Evolutionary conservation across 2,888 invertebrate species (phyloP), one percentile per base, ranked within the genome.

Genomic region (Caenorhabditis wallacei): DNA sequence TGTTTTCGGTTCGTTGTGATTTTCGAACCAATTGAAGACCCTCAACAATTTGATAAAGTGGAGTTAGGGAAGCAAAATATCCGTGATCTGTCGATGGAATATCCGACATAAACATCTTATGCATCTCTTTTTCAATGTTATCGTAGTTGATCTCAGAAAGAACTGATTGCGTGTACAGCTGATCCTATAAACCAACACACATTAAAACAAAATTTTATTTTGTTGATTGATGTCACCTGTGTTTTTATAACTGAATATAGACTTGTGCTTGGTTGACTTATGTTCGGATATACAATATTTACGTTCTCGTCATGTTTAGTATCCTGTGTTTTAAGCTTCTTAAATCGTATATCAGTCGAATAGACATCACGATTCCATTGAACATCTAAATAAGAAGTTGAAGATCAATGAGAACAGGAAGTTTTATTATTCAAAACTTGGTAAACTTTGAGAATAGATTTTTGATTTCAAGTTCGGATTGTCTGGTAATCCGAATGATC

Each of bases 361-460:
- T 81, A 80, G 37, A 78, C 57, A 56, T 85, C 85, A 20, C 85
- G 80, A 64, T 85, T 85, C 80, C 76, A 81, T 66, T 85, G 85
- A 13, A 85, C 85, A 68, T 85, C 85, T 85, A 59, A 16, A 16
- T 63, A 22, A 26, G 13, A 26, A 37, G 56, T 13, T 18, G 40
- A 0, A 48, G 40, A 57, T 40, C 40, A 43, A 46, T 48, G 26
- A 5, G 13, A 30, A 8, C 18, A 37, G 68, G 35, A 54, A 40
- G 43, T 46, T 48, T 43, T 63, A 20, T 64, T 18, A 13, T 35
- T 59, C 35, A 35, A 59, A 35, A 40, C n/a, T 59, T 37, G 18
- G 37, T 16, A 40, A 48, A 18, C 46, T 48, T 48, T 13, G 13
- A 48, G n/a, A 48, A 59, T 37, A 59, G 22, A 35, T 57, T 20